These are phyloP conservation scores for Digitonthophagus gazella DNA, from an alignment of 2,888 invertebrate species.

Conservation along the genomic window DNA sequence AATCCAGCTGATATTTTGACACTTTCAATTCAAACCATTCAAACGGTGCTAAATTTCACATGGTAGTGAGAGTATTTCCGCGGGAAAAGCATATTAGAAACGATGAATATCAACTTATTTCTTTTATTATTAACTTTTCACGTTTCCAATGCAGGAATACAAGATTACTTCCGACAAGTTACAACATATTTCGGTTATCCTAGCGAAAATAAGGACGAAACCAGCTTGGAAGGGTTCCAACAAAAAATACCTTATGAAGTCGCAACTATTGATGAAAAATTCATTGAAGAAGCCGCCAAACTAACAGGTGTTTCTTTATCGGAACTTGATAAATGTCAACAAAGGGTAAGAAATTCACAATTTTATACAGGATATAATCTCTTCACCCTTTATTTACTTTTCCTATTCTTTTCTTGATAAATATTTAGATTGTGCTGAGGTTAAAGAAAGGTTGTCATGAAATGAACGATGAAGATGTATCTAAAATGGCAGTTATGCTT, in stretches of 20 bases:
- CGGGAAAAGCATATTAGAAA: background rate
- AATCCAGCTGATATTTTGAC: constrained; percentile 14
- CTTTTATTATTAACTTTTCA: background rate
- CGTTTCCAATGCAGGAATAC: constrained; percentile 4
- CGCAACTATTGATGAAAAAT: constrained; percentile 59
- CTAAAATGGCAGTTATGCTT: constrained; percentile 64
- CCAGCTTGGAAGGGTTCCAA: constrained; percentile 34
- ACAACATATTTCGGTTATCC: constrained; percentile 38
- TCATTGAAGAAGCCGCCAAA: constrained; percentile 61
- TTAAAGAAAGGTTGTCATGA: constrained; percentile 59
- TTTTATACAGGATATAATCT: no score
- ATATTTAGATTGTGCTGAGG: constrained; percentile 57
- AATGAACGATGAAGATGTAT: constrained; percentile 64
- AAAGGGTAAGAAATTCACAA: constrained; percentile 51
- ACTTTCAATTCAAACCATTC: background rate
- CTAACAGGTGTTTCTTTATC: constrained; percentile 57
- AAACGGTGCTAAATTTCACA: background rate
- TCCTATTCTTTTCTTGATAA: background rate
- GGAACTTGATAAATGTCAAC: constrained; percentile 63
- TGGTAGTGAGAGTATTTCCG: background rate
- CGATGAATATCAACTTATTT: constrained; percentile 2
- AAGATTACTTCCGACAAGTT: constrained; percentile 22
- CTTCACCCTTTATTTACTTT: no score
- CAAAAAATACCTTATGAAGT: constrained; percentile 56
- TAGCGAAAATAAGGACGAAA: constrained; percentile 28